phyloP scores from a whole-genome alignment of 1,140 invertebrate genomes.

The Dendroctonus ponderosae region DNA sequence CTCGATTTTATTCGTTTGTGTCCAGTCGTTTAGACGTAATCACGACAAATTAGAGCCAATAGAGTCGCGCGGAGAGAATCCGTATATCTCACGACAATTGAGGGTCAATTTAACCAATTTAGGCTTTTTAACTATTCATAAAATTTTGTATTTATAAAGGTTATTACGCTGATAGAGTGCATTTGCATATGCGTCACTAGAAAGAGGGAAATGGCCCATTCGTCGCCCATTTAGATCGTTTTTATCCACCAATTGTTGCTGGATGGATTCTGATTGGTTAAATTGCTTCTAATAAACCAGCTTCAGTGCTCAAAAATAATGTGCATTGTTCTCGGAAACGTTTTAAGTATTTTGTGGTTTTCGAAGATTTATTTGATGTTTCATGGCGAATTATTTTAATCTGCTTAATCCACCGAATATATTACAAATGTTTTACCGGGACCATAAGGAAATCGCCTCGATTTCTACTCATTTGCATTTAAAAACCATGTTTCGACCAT shows the following conservation, averaged over 20 bases:
- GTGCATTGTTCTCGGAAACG: too few relatives aligned
- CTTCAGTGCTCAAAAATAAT: too few relatives aligned
- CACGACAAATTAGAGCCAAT: conserved; percentile 28
- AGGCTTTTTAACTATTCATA: conserved; percentile 26
- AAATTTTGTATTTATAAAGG: conserved; percentile 30
- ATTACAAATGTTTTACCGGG: too few relatives aligned
- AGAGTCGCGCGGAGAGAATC: conserved; percentile 10
- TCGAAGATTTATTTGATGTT: too few relatives aligned
- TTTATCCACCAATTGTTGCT: not conserved
- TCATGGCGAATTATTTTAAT: too few relatives aligned
- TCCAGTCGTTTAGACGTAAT: conserved; percentile 24
- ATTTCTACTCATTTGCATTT: too few relatives aligned
- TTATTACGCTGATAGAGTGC: conserved; percentile 30
- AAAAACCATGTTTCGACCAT: too few relatives aligned
- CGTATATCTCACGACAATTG: conserved; percentile 25
- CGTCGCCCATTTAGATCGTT: not conserved
- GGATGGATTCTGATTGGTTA: not conserved
- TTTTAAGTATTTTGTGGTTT: too few relatives aligned
- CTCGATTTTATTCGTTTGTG: conserved; percentile 19
- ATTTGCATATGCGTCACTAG: conserved; percentile 27
- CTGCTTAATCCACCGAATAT: too few relatives aligned
- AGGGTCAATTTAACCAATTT: conserved; percentile 28
- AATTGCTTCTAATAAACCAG: too few relatives aligned
- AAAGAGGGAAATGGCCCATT: conserved; percentile 17
- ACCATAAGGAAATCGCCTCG: too few relatives aligned